Evolutionary conservation across 2,113 vertebrate genomes (phyloP), one percentile per base, ranked within the genome.

Genomic region (Patagioenas fasciata): DNA sequence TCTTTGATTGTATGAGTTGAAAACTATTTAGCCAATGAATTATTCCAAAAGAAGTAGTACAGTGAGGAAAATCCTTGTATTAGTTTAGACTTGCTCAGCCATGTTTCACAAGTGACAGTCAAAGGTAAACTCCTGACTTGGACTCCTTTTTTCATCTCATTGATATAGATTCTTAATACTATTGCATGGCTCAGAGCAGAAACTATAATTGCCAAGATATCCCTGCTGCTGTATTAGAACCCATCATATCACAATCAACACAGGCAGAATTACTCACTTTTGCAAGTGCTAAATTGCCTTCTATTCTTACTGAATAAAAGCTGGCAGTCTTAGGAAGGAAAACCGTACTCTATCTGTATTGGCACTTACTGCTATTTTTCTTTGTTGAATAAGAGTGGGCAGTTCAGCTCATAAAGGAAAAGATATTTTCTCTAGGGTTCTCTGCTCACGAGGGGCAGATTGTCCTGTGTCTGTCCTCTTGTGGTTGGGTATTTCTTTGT

Each of bases 21-120:
- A 91, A 88, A 87, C 29, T 85, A 71, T 91, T 95, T 91, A 92
- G 64, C 19, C 91, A 85, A 93, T 80, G 31, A 93, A 89, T 95
- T 96, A 85, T 96, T 96, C 62, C 54, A 50, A 90, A 96, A 66
- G 65, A 57, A 91, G 18, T 66, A 77, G 62, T 82, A 78, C 20
- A 74, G 21, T 54, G 42, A 95, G 54, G 58, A 73, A 29, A 94
- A 89, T 95, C 32, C 38, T 93, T 24, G 13, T 70, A 60, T 85
- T 82, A 56, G 24, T 75, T 93, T 38, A 73, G n/a, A 69, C 32
- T 89, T 69, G 26, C 40, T 82, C 91, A 78, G 42, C 57, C 44
- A 11, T 62, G 23, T 72, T 89, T 96, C 56, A 83, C 58, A 90
- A 89, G 64, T 78, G 78, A 47, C 70, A 85, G 48, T 80, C 51